Percentiles rank a stretch among this genome's conserved stretches.
These are phyloP conservation scores for Lasioglossum zephyrum DNA, from an alignment of 2,888 invertebrate genomes.

Conservation along the genomic window DNA sequence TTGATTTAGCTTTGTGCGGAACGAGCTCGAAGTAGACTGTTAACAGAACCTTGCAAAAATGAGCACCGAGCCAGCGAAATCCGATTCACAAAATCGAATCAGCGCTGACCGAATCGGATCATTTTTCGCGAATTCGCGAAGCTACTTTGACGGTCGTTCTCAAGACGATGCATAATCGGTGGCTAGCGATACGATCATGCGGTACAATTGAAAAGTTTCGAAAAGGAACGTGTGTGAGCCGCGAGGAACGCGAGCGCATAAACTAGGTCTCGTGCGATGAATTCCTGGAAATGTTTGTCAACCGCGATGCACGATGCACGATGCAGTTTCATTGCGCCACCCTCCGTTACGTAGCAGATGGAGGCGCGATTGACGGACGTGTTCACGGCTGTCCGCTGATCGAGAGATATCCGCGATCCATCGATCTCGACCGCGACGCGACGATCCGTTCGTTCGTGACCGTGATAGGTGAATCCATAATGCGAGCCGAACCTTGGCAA, in stretches of 20 bases:
- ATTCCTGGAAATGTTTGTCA: constrained; percentile 17
- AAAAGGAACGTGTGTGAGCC: background rate
- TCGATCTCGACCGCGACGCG: background rate
- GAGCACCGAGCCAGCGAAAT: background rate
- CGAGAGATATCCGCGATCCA: constrained; percentile 1
- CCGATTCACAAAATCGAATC: background rate
- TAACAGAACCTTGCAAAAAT: background rate
- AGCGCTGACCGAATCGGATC: background rate
- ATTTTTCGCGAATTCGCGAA: background rate
- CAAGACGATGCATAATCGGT: background rate
- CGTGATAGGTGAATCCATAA: background rate
- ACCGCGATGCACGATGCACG: background rate
- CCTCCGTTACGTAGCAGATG: constrained; percentile 8
- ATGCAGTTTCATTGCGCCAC: constrained; percentile 22
- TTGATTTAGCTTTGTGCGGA: background rate
- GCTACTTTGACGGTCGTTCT: background rate
- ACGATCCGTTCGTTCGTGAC: background rate
- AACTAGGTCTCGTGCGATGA: background rate
- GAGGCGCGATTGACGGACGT: background rate
- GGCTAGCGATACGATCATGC: background rate
- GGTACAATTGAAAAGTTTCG: background rate
- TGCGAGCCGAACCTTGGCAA: background rate
- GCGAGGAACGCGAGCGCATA: background rate
- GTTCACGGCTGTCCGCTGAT: constrained; percentile 9
- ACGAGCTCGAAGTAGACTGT: background rate